phyloP scores from a whole-genome alignment of 1,140 invertebrate genomes.

The Halesus radiatus region DNA sequence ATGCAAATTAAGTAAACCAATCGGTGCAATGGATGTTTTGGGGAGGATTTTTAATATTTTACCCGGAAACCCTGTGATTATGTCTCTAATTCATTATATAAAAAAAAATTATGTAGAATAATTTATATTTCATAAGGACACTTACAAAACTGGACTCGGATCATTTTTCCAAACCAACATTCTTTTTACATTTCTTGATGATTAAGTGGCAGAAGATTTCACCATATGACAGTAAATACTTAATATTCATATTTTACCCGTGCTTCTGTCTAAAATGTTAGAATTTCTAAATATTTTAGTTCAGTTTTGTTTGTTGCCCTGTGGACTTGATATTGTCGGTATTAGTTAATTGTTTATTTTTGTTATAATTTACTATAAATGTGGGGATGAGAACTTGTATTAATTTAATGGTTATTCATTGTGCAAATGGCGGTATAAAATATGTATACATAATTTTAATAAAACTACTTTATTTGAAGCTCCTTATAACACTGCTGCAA shows the following conservation, averaged over 20 bases:
- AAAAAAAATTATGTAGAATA: conserved; percentile 5
- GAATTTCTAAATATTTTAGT: background rate
- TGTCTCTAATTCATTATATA: conserved; percentile 42
- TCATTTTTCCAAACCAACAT: background rate
- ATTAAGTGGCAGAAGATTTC: no score
- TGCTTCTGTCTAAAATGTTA: no score
- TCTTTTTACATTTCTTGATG: no score
- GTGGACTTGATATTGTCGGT: conserved; percentile 9
- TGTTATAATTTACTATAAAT: conserved; percentile 6
- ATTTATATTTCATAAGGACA: conserved; percentile 2
- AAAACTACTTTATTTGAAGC: no score
- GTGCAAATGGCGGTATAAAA: background rate
- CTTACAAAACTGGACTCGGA: background rate
- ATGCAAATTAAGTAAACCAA: conserved; percentile 30
- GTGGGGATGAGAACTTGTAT: background rate
- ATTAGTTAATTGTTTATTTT: background rate
- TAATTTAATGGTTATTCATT: background rate
- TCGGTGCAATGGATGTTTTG: conserved; percentile 54
- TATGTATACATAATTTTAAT: no score
- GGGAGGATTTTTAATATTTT: conserved; percentile 16
- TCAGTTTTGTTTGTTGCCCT: background rate
- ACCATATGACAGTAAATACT: no score
- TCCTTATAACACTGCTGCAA: no score
- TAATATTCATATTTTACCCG: no score
- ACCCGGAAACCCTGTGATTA: conserved; percentile 46